Evolutionary conservation across 2,888 invertebrate genomes (phyloP), one percentile per base, ranked within the genome.

Genomic region (Cotesia congregata): DNA sequence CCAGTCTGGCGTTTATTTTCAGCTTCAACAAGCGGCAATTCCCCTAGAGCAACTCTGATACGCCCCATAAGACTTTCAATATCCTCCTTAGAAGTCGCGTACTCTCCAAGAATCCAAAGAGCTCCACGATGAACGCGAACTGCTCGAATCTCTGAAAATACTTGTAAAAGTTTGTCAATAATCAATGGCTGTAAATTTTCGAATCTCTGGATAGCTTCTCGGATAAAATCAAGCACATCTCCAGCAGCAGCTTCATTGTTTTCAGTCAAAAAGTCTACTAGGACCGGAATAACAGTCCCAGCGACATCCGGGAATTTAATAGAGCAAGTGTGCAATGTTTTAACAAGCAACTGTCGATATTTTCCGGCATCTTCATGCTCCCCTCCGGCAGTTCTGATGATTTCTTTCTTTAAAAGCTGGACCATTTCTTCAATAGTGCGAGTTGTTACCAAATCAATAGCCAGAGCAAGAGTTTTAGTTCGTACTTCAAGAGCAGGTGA

Each of bases 31-130:
- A 90, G 82, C 5, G 90, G 90, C 50, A 89, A 78, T 73, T 88
- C 90, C 75, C 96, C 96, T 41, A 97, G 90, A 2, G 94, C 92
- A 80, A 93, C 92, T 80, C 94, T 92, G 50, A 98, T 92, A 80
- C 94, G 94, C 69, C 92, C 93, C 86, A 98, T 93, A 2, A 98
- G 96, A 77, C 94, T 93, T 79, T 93, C 91, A 61, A 98, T 96
- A 81, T 97, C 95, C 20, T 93, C 92, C 39, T 93, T 91, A 0
- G 93, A 92, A 77, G 94, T 94, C 1, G 98, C 96, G 90, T 98
- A 99, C 90, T 99, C 98, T 5, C 99, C 99, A 77, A 98, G 91
- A 86, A 99, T 96, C 99, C 99, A 99, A 75, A 99, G 91, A 1
- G 98, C 97, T 0, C 97, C 95, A 78, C 98, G 94, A 83, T 97